A percentile compares a stretch with the other conserved stretches of the same genome.
phyloP scores from a whole-genome alignment of 2,888 invertebrate species.

The Dynastes tityus region DNA sequence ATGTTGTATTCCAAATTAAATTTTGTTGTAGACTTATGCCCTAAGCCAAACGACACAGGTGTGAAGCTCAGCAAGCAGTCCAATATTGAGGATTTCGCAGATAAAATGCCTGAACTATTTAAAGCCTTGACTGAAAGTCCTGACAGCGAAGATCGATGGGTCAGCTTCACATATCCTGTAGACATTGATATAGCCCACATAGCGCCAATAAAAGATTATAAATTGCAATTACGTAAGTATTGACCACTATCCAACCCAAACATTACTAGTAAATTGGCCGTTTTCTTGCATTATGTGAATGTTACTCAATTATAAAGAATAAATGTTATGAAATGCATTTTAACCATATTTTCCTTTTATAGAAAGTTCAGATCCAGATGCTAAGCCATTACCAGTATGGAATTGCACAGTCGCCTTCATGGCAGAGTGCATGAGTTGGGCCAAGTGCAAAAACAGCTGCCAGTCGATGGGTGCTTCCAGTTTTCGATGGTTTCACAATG shows the following conservation, averaged over 20 bases:
- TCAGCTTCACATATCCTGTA: conserved; percentile 86
- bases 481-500: conserved; percentile 95
- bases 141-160: conserved; percentile 86
- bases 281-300: not conserved
- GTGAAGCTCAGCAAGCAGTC: conserved; percentile 85
- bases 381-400: conserved; percentile 71
- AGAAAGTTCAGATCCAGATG: conserved; percentile 79
- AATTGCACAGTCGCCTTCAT: conserved; percentile 95
- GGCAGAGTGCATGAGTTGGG: conserved; percentile 90
- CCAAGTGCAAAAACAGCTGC: conserved; percentile 89
- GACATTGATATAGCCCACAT: conserved; percentile 81
- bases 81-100: conserved; percentile 88
- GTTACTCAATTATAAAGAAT: not conserved
- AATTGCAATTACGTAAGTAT: conserved; percentile 78
- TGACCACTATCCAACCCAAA: conserved; percentile 56
- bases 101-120: conserved; percentile 89
- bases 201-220: conserved; percentile 79
- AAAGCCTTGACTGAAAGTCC: conserved; percentile 85
- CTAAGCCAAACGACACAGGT: conserved; percentile 83
- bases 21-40: conserved; percentile 86
- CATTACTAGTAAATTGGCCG: too few relatives aligned
- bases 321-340: conserved; percentile 22
- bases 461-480: conserved; percentile 87
- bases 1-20: not conserved
- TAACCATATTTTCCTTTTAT: conserved; percentile 52